These are phyloP conservation scores for Arge pagana DNA, from an alignment of 2,888 invertebrate genomes.

Conservation along the genomic window DNA sequence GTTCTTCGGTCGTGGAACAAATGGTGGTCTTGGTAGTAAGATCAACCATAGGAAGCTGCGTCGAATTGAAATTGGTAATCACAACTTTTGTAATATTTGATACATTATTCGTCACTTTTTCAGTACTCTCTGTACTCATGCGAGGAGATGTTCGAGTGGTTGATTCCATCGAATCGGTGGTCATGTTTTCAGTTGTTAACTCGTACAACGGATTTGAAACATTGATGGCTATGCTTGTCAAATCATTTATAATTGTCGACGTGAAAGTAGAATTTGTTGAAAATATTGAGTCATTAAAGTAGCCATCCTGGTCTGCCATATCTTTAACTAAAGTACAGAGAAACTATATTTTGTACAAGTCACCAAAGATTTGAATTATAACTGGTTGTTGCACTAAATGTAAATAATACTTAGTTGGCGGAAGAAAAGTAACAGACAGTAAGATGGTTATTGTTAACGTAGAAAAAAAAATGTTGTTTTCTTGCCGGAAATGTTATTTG, in stretches of 20 bases:
- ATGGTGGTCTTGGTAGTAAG: conserved; percentile 25
- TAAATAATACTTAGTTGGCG: too few relatives aligned
- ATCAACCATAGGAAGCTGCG: not conserved
- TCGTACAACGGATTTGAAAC: not conserved
- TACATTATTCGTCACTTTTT: conserved; percentile 2
- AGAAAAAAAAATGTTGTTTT: too few relatives aligned
- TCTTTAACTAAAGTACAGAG: not conserved
- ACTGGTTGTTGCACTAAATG: too few relatives aligned
- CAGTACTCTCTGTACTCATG: not conserved
- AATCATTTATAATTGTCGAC: conserved; percentile 1
- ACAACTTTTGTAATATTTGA: conserved; percentile 10
- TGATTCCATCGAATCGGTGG: conserved; percentile 7
- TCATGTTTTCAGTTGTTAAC: conserved; percentile 3
- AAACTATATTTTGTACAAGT: too few relatives aligned
- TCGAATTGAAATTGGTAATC: not conserved
- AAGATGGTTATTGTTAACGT: too few relatives aligned
- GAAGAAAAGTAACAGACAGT: too few relatives aligned
- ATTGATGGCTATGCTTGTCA: not conserved
- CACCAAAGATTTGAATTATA: too few relatives aligned
- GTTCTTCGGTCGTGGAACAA: conserved; percentile 43
- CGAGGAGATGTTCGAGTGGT: not conserved
- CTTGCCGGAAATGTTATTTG: too few relatives aligned
- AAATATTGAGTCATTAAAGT: not conserved
- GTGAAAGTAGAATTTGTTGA: not conserved
- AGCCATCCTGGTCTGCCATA: conserved; percentile 1